Evolutionary conservation across 2,797 vertebrate genomes (phyloP).

Genomic region (Gephyroberyx darwinii): DNA sequence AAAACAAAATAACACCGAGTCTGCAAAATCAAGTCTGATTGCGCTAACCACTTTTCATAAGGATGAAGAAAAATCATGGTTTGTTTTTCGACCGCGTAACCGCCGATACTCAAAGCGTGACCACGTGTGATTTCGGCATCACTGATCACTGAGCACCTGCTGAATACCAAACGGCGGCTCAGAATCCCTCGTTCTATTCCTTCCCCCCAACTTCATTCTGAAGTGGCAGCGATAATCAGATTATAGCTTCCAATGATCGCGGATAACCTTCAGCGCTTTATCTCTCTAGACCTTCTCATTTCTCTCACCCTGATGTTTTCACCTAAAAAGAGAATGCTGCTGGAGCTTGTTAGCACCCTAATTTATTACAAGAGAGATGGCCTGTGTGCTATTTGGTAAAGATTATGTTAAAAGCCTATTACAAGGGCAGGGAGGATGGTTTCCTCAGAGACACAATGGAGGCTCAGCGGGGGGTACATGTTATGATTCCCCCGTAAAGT

Average conservation of each 20-base stretch:
- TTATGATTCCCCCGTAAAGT: too few relatives aligned
- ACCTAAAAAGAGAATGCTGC: constrained; percentile 36
- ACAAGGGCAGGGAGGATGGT: too few relatives aligned
- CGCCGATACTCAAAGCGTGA: constrained; percentile 11
- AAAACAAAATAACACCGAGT: constrained; percentile 46
- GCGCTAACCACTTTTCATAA: constrained; percentile 52
- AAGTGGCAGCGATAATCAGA: constrained; percentile 61
- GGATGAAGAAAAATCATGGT: constrained; percentile 55
- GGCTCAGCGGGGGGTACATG: too few relatives aligned
- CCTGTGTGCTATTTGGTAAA: constrained; percentile 9
- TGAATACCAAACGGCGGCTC: constrained; percentile 42
- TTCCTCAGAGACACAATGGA: too few relatives aligned
- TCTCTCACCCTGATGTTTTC: constrained; percentile 35
- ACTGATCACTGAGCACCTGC: constrained; percentile 32
- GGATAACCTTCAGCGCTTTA: constrained; percentile 59
- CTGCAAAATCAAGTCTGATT: constrained; percentile 74
- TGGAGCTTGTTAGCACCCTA: constrained; percentile 38
- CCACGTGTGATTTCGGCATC: constrained; percentile 21
- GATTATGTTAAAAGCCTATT: too few relatives aligned
- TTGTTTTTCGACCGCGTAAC: constrained; percentile 33
- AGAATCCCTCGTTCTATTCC: constrained; percentile 21
- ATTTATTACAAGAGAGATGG: constrained; percentile 3
- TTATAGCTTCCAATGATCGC: constrained; percentile 59
- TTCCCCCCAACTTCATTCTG: constrained; percentile 34
- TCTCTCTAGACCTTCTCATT: constrained; percentile 37